Base-by-base conservation (phyloP, 2,888 invertebrate species). In the Bellardia pandia region DNA sequence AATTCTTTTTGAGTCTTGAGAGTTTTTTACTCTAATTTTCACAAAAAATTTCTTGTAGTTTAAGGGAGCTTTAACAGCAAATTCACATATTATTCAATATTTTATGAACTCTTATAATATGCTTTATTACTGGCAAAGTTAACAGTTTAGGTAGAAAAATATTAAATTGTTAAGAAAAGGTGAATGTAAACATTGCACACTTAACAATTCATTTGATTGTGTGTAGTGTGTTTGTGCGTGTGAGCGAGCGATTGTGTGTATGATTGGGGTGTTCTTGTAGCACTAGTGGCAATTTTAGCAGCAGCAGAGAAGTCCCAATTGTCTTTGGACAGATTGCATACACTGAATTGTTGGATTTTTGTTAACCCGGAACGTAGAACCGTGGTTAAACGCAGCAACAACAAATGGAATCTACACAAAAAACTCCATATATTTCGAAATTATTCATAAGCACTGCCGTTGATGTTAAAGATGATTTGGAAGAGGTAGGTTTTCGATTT, bases 391-490 rank as follows among this genome's bases (percentile, higher is more conserved):
- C 45, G 71, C 56, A 66, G 51, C 78, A 72, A 66, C 80, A 81
- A 89, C 90, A 91, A 91, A 92, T 93, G 92, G 93, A 93, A 89
- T 92, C 91, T 83, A 92, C 91, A 81, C 92, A 91, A 90, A 93
- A 92, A 90, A 90, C 88, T 89, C 88, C 84, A 80, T 88, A 86
- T 78, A 88, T 81, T 86, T 96, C 96, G 92, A 96, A 96, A 94
- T 95, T 97, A 94, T 97, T 97, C 95, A 95, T 96, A 94, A 96
- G 96, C 94, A 96, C 96, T 93, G 95, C 96, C 93, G 96, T 97
- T 94, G 97, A 97, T 95, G 96, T 96, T 95, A 97, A 96, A 96
- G 97, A 97, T 95, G 97, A 98, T 94, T 95, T 96, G 94, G 97
- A 97, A 94, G 97, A 97, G 97, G 97, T 97, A 96, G 74, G 76